phyloP scores from a whole-genome alignment of 1,140 invertebrate genomes.

The Rhopalosiphum padi region DNA sequence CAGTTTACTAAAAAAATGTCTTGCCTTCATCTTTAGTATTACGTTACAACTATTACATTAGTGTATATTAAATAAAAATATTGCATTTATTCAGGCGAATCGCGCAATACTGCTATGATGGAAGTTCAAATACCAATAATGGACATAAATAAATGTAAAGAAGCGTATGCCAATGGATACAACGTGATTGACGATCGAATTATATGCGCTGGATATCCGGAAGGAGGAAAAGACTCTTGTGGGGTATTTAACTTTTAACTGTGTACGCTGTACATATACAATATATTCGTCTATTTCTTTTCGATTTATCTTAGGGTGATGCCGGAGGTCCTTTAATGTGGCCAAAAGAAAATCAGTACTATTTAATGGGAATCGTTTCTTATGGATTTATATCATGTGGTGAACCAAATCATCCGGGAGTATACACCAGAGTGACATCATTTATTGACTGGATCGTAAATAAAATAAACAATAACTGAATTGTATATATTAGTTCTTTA shows the following conservation, averaged over 20 bases:
- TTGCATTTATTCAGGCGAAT: conserved; percentile 68
- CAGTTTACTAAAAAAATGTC: not conserved
- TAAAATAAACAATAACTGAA: not conserved
- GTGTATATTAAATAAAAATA: not conserved
- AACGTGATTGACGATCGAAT: conserved; percentile 49
- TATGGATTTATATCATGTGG: conserved; percentile 76
- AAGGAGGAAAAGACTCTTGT: conserved; percentile 46
- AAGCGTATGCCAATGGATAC: not conserved
- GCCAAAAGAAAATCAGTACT: conserved; percentile 74
- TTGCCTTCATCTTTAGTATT: not conserved
- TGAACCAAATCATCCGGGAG: conserved; percentile 74
- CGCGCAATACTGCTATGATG: conserved; percentile 69
- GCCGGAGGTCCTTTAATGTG: conserved; percentile 85
- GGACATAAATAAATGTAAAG: conserved; percentile 64
- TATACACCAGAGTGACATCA: conserved; percentile 79
- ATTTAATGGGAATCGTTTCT: conserved; percentile 75
- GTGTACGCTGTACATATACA: not conserved
- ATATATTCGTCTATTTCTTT: not conserved
- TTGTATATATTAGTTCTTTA: not conserved
- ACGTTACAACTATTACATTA: not conserved
- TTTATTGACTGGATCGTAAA: conserved; percentile 80
- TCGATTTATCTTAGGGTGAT: conserved; percentile 71
- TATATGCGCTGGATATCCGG: conserved; percentile 40
- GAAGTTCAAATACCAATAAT: conserved; percentile 77
- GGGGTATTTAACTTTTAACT: not conserved